Evolutionary conservation across 2,113 vertebrate species (phyloP).

Genomic region (Butorides virescens): DNA sequence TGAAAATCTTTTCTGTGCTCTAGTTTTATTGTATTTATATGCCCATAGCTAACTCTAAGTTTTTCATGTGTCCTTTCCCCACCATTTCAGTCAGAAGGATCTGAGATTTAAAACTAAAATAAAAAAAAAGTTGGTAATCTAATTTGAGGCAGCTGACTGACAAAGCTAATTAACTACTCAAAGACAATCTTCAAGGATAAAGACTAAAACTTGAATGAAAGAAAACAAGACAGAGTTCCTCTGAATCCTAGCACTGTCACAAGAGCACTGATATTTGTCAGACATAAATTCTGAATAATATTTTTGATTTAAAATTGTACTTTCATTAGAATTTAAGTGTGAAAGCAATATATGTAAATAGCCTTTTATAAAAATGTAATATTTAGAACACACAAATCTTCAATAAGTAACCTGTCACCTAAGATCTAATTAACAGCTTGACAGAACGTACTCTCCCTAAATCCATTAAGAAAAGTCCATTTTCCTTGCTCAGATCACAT

Average conservation of each 20-base stretch:
- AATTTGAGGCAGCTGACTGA: constrained; percentile 51
- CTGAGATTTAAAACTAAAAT: constrained; percentile 36
- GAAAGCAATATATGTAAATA: not conserved
- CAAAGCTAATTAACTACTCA: constrained; percentile 52
- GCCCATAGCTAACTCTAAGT: not conserved
- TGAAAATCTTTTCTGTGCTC: not conserved
- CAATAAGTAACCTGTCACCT: not conserved
- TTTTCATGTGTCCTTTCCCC: not conserved
- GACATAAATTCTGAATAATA: not conserved
- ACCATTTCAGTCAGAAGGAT: not conserved
- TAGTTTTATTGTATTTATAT: constrained; percentile 17
- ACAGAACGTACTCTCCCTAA: not conserved
- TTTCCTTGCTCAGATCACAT: not conserved
- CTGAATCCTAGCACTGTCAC: not conserved
- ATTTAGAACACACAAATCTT: not conserved
- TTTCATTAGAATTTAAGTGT: not conserved
- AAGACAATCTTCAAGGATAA: constrained; percentile 11
- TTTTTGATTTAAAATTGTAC: not conserved
- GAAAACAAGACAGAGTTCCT: not conserved
- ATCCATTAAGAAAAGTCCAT: not conserved
- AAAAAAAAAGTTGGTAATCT: not conserved
- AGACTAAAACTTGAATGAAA: not conserved
- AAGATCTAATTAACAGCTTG: constrained; percentile 1
- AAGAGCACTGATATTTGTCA: not conserved
- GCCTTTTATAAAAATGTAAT: not conserved